Percentiles rank a stretch among this genome's conserved stretches.
Evolutionary conservation across 2,797 vertebrate species (phyloP).

Genomic region (Lepilemur septentrionalis): DNA sequence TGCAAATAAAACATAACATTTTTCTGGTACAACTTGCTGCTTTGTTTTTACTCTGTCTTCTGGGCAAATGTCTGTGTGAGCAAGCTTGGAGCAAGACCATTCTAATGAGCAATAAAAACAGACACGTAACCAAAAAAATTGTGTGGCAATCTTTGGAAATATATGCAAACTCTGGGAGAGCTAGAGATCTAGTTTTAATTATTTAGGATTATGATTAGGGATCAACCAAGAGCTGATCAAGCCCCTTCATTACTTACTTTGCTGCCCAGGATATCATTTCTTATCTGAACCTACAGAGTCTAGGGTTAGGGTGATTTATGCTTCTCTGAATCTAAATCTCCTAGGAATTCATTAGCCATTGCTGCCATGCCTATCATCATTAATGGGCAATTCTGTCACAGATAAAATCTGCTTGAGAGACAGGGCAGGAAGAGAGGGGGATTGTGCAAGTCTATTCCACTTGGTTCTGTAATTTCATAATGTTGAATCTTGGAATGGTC

Average conservation of each 20-base stretch:
- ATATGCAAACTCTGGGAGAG: not conserved
- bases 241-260: not conserved
- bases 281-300: not conserved
- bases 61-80: not conserved
- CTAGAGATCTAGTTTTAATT: constrained; percentile 23
- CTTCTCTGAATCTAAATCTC: constrained; percentile 38
- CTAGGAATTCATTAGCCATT: constrained; percentile 58
- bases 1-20: constrained; percentile 46
- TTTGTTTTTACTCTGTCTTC: not conserved
- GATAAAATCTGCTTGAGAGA: constrained; percentile 44
- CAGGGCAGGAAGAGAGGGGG: not conserved
- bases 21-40: not conserved
- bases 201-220: constrained; percentile 29
- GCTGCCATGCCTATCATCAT: not conserved
- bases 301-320: not conserved
- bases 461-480: constrained; percentile 7
- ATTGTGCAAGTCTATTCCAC: not conserved
- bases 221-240: not conserved
- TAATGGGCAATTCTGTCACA: not conserved
- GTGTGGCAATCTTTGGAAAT: not conserved
- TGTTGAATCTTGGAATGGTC: not conserved
- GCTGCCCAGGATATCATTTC: not conserved
- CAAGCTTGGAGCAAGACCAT: constrained; percentile 5
- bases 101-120: constrained; percentile 45
- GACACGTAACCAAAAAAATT: not conserved